Base-by-base conservation (phyloP, 2,797 vertebrate genomes). In the Telmatherina bonti region DNA sequence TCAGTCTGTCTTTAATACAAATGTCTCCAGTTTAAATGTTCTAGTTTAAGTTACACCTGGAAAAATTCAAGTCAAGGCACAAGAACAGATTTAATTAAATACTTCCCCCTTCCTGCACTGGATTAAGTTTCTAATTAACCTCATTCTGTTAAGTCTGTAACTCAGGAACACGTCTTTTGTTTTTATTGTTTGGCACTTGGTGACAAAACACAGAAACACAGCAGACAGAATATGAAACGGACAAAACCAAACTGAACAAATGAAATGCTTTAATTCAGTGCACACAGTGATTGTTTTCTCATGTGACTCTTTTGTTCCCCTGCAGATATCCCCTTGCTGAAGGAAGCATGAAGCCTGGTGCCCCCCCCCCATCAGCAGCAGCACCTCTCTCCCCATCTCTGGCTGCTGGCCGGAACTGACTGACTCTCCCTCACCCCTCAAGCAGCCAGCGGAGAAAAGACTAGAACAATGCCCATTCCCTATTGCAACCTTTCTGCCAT, bases 321-420 rank as follows among this genome's bases (percentile, higher is more conserved):
- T 63, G 33, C 93, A 99, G 98, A 99, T 95, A 98, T 98, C 88
- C 97, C 97, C 29, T 93, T 99, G 89, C 62, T 99, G 92, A 99
- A 99, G 93, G 97, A 99, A 96, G 97, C 97, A 88, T 99, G 96
- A 99, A 93, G 79, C 84, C 89, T 89, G 79, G 90, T 88, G 73
- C 73, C 72, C 88, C 79, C 71, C 89, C 87, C 55, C 84, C 78
- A 75, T 76, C 77, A 60, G 76, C 85, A 80, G 73, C 84, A 71
- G 75, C 72, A 30, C 74, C 64, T 56, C 20, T 71, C 61, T 72
- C 78, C 78, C 69, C 51, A 47, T 87, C 74, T 83, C 62, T 80
- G 72, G 67, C 82, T 84, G 90, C 89, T 90, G 88, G 89, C 85
- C 82, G 80, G 91, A 85, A 91, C 89, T 83, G 88, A 91, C 90